A percentile compares a stretch with the other conserved stretches of the same genome.
These are phyloP conservation scores for Lamellibrachia columna DNA, from an alignment of 2,888 invertebrate genomes.

Conservation along the genomic window DNA sequence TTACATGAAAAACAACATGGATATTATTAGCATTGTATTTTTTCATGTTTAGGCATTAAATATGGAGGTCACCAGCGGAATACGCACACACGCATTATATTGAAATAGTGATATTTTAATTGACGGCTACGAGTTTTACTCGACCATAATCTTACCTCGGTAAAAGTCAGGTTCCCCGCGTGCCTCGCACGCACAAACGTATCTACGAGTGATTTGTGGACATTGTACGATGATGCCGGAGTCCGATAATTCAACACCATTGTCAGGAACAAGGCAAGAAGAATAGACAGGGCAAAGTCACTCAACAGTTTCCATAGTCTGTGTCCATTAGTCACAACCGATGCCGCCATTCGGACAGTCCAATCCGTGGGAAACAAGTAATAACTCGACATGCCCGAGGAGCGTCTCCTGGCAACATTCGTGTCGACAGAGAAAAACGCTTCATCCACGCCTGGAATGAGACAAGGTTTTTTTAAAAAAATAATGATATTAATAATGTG, in stretches of 20 bases:
- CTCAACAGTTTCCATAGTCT: background rate
- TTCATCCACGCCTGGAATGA: background rate
- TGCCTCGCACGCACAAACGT: background rate
- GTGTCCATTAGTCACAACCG: background rate
- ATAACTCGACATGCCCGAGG: background rate
- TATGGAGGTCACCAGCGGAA: too few relatives aligned
- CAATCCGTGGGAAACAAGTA: background rate
- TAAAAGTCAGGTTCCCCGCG: background rate
- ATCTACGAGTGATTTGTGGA: background rate
- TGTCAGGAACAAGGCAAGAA: background rate
- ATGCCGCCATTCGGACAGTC: conserved; percentile 2
- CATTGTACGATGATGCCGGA: background rate
- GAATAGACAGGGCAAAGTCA: background rate
- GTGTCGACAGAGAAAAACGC: background rate
- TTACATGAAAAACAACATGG: too few relatives aligned
- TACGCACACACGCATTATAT: too few relatives aligned
- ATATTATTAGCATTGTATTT: too few relatives aligned
- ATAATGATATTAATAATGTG: background rate
- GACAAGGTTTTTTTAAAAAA: background rate
- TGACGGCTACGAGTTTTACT: background rate
- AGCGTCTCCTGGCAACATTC: background rate
- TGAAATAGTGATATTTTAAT: too few relatives aligned
- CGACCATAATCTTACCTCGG: background rate
- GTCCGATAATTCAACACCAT: background rate
- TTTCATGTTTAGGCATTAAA: too few relatives aligned